Base-by-base conservation (phyloP, 1,140 invertebrate species). In the Macrobrachium rosenbergii region DNA sequence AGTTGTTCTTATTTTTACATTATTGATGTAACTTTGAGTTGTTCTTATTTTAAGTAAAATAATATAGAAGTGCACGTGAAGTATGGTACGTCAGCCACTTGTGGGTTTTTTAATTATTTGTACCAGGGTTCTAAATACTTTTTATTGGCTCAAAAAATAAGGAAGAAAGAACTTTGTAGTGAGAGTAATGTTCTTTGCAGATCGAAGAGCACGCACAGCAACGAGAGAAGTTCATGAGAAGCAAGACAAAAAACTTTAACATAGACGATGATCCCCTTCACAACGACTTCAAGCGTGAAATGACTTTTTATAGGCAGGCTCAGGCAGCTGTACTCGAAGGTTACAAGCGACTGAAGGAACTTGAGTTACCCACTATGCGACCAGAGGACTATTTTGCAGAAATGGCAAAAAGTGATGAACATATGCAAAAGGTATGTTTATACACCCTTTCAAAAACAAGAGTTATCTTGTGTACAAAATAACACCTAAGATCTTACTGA, bases 331-430 rank as follows among this genome's bases (percentile, higher is more conserved):
- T 97, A 11, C 89, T 98, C 2, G 95, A 96, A 90, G 96, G 94
- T 5, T 94, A 99, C 21, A 93, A 94, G 37, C 93, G 94, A 78
- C 92, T 99, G 7, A 95, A 97, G 75, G 94, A 95, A 88, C 91
- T 97, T 5, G 94, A 94, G 37, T 93, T 99, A 63, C 93, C 94
- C 0, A 98, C 97, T 0, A 95, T 94, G 91, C 94, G 97, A 83
- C 99, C 99, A 0, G 95, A 97, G 58, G 98, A 99, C 93, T 99
- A 99, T 92, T 99, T 99, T 93, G 99, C 98, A 0, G 96, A 99
- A 94, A 99, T 99, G 99, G 97, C 97, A 3, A 99, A 99, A 92
- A 94, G 96, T 76, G 99, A 99, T 93, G 94, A 95, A 64, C 99
- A 99, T 90, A 99, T 99, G 99, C 97, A 99, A 91, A 99, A 98